Evolutionary conservation across 2,797 vertebrate species (phyloP).

Genomic region (Ctenochaetus hawaiiensis): DNA sequence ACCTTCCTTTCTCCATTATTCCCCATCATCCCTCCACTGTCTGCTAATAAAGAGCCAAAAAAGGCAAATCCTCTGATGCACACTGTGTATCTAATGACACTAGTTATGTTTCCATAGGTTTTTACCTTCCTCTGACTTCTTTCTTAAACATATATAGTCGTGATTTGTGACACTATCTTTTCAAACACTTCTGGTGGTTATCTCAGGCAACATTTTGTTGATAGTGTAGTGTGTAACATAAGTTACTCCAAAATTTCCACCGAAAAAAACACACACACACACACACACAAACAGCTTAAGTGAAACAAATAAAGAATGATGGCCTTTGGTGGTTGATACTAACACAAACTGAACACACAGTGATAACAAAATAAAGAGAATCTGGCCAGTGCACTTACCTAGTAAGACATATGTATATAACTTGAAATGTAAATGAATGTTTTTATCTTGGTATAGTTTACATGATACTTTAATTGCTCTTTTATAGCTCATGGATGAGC

Average conservation of each 20-base stretch:
- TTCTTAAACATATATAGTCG: not conserved
- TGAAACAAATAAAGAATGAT: too few relatives aligned
- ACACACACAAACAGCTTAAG: too few relatives aligned
- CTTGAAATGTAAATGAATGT: too few relatives aligned
- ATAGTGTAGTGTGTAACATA: constrained; percentile 6
- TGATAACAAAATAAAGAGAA: not conserved
- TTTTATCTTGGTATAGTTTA: not conserved
- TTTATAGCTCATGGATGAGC: not conserved
- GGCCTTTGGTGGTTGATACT: not conserved
- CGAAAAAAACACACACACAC: constrained; percentile 43
- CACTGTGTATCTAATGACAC: not conserved
- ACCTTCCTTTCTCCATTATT: constrained; percentile 30
- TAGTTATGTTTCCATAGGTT: not conserved
- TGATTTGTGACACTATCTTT: not conserved
- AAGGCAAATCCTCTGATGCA: not conserved
- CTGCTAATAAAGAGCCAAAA: constrained; percentile 30
- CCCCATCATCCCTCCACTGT: constrained; percentile 29
- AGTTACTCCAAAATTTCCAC: constrained; percentile 16
- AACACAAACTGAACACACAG: not conserved
- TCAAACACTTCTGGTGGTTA: constrained; percentile 25
- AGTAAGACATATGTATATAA: too few relatives aligned
- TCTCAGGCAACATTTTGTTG: constrained; percentile 15
- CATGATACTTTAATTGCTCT: not conserved
- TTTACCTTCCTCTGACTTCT: not conserved
- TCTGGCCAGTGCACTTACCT: not conserved